These are phyloP conservation scores for Spodoptera frugiperda DNA, from an alignment of 1,140 invertebrate genomes.

Conservation along the genomic window DNA sequence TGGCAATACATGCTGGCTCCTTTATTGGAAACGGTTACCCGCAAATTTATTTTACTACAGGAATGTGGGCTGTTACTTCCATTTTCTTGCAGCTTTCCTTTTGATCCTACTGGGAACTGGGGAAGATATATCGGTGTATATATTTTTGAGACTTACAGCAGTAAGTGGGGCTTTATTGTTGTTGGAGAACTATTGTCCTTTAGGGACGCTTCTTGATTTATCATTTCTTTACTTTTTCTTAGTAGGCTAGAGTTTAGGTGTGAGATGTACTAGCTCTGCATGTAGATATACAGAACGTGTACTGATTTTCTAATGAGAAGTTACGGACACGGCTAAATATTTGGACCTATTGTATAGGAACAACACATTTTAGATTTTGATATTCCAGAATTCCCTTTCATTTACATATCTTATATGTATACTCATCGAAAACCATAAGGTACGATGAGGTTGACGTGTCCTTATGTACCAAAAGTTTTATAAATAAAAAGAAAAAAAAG, in stretches of 20 bases:
- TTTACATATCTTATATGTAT: too few relatives aligned
- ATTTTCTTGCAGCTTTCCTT: conserved; percentile 51
- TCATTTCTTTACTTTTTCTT: conserved; percentile 32
- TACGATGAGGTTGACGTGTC: too few relatives aligned
- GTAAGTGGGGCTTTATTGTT: conserved; percentile 50
- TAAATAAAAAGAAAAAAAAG: too few relatives aligned
- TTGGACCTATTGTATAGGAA: too few relatives aligned
- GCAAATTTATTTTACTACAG: conserved; percentile 48
- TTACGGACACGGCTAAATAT: too few relatives aligned
- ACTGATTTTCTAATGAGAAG: too few relatives aligned
- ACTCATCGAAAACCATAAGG: too few relatives aligned
- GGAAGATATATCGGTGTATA: conserved; percentile 49
- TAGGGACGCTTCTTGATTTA: conserved; percentile 42
- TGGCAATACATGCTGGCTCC: conserved; percentile 55
- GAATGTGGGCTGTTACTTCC: conserved; percentile 49
- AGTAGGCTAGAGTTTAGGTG: neutral
- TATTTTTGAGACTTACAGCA: conserved; percentile 51
- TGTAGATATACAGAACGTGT: neutral
- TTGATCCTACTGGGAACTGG: conserved; percentile 48
- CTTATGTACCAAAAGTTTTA: too few relatives aligned
- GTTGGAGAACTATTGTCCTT: conserved; percentile 43
- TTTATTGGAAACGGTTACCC: conserved; percentile 50
- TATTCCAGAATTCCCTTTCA: too few relatives aligned
- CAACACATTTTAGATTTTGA: too few relatives aligned
- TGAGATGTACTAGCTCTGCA: neutral